A percentile compares a stretch with the other conserved stretches of the same genome.
Evolutionary conservation across 2,113 vertebrate genomes (phyloP).

Genomic region (Crotalus helleri): DNA sequence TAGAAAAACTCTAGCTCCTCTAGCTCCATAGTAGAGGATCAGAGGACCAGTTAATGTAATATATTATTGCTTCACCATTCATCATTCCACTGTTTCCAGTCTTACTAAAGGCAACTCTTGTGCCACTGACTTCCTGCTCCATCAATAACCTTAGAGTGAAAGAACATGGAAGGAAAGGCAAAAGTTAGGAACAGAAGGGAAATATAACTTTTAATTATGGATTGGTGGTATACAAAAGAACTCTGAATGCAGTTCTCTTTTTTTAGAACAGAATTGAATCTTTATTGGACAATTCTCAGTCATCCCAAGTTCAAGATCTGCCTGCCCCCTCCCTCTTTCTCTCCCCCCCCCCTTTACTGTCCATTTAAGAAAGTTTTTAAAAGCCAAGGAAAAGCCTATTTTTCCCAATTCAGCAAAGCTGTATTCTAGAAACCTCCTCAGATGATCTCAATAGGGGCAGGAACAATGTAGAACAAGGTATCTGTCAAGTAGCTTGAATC

Average conservation of each 20-base stretch:
- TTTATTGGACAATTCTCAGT: background rate
- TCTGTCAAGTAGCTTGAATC: background rate
- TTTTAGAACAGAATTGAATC: background rate
- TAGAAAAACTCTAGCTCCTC: background rate
- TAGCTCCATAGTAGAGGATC: background rate
- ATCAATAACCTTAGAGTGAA: background rate
- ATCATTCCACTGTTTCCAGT: background rate
- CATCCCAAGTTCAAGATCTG: background rate
- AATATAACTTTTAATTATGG: background rate
- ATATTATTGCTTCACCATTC: background rate
- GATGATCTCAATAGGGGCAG: background rate
- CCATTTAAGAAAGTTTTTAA: background rate
- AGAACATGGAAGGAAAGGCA: background rate
- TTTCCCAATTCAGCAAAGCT: background rate
- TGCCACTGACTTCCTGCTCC: background rate
- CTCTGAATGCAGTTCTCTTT: background rate
- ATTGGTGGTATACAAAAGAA: background rate
- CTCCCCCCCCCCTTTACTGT: no score
- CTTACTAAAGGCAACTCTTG: background rate
- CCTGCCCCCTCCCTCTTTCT: no score
- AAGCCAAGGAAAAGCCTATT: background rate
- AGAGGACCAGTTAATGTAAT: background rate
- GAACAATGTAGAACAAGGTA: background rate
- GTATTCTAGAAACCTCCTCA: background rate
- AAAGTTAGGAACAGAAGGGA: background rate